Conservation (phyloP, 2,888 invertebrate genomes). For the Cosmia trapezina region DNA sequence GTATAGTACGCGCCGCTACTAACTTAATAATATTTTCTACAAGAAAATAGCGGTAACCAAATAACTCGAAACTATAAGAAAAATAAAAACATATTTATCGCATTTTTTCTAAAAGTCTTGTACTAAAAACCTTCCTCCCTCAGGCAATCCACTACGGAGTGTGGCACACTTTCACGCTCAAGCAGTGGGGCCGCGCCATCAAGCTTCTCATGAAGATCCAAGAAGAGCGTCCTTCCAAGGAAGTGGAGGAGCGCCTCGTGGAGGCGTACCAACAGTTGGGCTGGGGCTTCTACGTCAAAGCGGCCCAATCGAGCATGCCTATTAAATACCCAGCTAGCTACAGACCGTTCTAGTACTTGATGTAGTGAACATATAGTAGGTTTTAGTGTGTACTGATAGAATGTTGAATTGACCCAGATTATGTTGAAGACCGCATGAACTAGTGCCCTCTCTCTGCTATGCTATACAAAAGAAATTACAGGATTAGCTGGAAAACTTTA, state of each 20-base stretch:
- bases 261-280: constrained; percentile 92
- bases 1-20: background rate
- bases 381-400: constrained; percentile 42
- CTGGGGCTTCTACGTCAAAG: constrained; percentile 92
- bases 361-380: background rate
- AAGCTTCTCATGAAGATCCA: constrained; percentile 94
- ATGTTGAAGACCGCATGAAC: background rate
- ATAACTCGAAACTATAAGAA: background rate
- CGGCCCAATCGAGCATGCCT: constrained; percentile 90
- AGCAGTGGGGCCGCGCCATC: constrained; percentile 95
- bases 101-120: background rate
- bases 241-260: constrained; percentile 92
- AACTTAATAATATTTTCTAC: background rate
- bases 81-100: background rate
- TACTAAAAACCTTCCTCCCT: background rate
- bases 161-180: constrained; percentile 95
- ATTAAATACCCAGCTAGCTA: constrained; percentile 93
- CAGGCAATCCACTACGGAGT: constrained; percentile 94
- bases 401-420: constrained; percentile 3
- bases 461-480: background rate
- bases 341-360: constrained; percentile 92
- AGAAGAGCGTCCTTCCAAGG: constrained; percentile 95
- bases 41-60: background rate
- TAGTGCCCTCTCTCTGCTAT: background rate
- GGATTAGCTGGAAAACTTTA: background rate